Evolutionary conservation across 1,140 invertebrate species (phyloP).

Genomic region (Orchesella cincta): DNA sequence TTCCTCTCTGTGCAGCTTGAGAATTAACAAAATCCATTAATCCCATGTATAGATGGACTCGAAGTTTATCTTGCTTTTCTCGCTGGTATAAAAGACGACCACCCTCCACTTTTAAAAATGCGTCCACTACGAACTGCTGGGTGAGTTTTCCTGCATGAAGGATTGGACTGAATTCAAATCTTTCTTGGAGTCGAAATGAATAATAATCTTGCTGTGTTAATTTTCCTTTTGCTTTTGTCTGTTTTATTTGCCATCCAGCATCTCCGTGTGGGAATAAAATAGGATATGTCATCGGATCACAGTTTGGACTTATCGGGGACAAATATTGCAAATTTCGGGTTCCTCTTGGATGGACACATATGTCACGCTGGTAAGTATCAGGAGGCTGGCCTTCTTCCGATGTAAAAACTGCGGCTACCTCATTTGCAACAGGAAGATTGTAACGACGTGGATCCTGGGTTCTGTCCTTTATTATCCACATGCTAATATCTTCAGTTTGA

Average conservation of each 20-base stretch:
- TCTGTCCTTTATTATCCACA: not conserved
- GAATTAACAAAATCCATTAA: conserved; percentile 54
- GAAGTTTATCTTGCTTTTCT: conserved; percentile 58
- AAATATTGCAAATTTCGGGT: not conserved
- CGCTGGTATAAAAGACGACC: conserved; percentile 47
- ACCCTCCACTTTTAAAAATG: conserved; percentile 60
- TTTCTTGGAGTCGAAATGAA: conserved; percentile 25
- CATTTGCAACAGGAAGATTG: conserved; percentile 51
- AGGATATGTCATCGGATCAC: conserved; percentile 54
- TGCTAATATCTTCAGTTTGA: not conserved
- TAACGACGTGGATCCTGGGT: conserved; percentile 45
- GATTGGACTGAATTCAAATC: conserved; percentile 46
- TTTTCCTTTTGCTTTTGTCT: conserved; percentile 17
- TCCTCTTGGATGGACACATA: not conserved
- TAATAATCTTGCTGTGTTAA: conserved; percentile 33
- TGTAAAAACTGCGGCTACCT: conserved; percentile 52
- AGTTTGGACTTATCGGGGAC: conserved; percentile 8
- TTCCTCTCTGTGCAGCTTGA: not conserved
- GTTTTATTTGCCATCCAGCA: conserved; percentile 53
- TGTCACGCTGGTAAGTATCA: conserved; percentile 19
- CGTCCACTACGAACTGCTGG: conserved; percentile 58
- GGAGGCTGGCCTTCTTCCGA: conserved; percentile 46
- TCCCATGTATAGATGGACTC: conserved; percentile 58
- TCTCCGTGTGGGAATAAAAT: conserved; percentile 56
- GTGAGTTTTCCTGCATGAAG: conserved; percentile 51